These are phyloP conservation scores for Clarias batrachus DNA, from an alignment of 2,113 vertebrate species.

Conservation along the genomic window DNA sequence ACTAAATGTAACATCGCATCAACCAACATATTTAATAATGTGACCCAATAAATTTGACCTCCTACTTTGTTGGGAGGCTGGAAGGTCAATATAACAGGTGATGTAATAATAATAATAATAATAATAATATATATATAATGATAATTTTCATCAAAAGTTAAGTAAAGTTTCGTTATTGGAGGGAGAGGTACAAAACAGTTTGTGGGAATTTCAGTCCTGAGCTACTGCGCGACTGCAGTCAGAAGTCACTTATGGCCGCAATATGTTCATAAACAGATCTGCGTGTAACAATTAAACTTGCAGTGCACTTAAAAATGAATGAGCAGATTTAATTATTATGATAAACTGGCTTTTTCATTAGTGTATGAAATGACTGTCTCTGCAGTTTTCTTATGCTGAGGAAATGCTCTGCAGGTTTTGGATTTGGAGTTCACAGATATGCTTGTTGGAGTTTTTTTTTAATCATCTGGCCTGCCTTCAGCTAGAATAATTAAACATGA, in stretches of 20 bases:
- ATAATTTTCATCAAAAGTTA: too few species aligned
- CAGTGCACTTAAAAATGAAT: not conserved
- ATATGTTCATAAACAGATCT: not conserved
- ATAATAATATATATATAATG: too few species aligned
- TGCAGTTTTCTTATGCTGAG: constrained; percentile 9
- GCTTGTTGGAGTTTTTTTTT: constrained; percentile 12
- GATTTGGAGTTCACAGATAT: constrained; percentile 27
- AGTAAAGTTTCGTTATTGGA: too few species aligned
- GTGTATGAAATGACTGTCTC: constrained; percentile 18
- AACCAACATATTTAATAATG: not conserved
- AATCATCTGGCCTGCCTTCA: not conserved
- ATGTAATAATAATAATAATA: too few species aligned
- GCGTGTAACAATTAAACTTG: not conserved
- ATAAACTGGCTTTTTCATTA: constrained; percentile 20
- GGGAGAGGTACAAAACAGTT: too few species aligned
- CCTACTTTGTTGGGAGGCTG: too few species aligned
- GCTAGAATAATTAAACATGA: constrained; percentile 8
- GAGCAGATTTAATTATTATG: not conserved
- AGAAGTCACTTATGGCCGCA: not conserved
- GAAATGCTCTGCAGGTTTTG: constrained; percentile 2
- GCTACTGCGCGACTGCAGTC: not conserved
- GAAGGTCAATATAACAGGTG: too few species aligned
- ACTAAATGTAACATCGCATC: not conserved
- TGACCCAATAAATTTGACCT: not conserved
- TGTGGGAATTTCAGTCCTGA: too few species aligned